Percentiles rank a stretch among this genome's conserved stretches.
These are phyloP conservation scores for Ursus arctos DNA, from an alignment of 2,113 vertebrate genomes.

Conservation along the genomic window DNA sequence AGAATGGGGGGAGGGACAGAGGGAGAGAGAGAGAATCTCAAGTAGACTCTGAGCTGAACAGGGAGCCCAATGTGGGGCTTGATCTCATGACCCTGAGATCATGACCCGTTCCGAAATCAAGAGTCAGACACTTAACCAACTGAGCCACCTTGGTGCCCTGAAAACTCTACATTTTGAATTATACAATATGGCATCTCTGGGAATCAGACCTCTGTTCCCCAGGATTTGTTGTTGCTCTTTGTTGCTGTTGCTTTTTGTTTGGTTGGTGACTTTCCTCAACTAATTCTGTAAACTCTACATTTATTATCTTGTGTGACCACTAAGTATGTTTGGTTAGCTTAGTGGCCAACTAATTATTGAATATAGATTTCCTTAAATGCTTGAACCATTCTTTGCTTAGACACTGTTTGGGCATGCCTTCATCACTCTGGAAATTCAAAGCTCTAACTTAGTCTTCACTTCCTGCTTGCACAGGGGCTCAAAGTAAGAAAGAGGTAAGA, in stretches of 20 bases:
- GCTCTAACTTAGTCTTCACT: neutral
- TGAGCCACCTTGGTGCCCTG: neutral
- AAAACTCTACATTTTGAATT: neutral
- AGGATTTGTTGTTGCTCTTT: neutral
- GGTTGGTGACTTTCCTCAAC: neutral
- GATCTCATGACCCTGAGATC: too few species aligned
- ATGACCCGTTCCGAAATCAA: neutral
- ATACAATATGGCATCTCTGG: neutral
- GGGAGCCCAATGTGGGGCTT: too few species aligned
- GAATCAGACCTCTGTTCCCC: neutral
- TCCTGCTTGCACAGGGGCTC: neutral
- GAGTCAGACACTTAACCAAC: neutral
- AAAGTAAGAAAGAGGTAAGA: neutral
- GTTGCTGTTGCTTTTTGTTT: neutral
- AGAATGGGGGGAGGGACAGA: neutral
- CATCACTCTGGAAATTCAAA: neutral
- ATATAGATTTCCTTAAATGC: neutral
- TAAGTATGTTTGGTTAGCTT: neutral
- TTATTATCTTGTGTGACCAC: neutral
- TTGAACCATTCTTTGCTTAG: neutral
- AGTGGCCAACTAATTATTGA: neutral
- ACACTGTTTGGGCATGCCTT: neutral
- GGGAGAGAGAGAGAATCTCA: neutral
- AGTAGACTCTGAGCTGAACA: neutral
- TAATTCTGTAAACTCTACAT: neutral